Conservation (phyloP, 2,888 invertebrate species). For the Sabellastarte sp. region DNA sequence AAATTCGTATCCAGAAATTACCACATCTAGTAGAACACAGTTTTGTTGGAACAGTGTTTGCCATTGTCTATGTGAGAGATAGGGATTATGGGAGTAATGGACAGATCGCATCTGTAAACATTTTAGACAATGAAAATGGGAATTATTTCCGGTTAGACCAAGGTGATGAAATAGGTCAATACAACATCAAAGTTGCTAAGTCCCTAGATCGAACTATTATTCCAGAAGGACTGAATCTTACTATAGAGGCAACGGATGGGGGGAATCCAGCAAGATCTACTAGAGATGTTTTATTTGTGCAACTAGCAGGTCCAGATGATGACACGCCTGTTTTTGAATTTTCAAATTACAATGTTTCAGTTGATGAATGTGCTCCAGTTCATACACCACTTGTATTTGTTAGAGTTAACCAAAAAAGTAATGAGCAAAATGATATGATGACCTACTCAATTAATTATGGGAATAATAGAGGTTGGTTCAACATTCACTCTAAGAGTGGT, state of each 20-base stretch:
- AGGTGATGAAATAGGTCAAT: constrained; percentile 32
- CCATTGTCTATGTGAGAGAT: constrained; percentile 82
- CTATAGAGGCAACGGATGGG: constrained; percentile 79
- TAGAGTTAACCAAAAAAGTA: constrained; percentile 82
- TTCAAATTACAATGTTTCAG: constrained; percentile 81
- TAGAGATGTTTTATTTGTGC: constrained; percentile 70
- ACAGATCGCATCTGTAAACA: constrained; percentile 66
- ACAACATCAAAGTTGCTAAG: constrained; percentile 75
- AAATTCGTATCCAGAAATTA: constrained; percentile 73
- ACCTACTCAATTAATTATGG: constrained; percentile 76
- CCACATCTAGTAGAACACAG: constrained; percentile 79
- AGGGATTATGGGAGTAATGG: constrained; percentile 83
- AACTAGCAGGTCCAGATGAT: constrained; percentile 78
- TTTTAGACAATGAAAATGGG: constrained; percentile 86
- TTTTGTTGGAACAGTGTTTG: constrained; percentile 76
- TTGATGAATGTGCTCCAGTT: constrained; percentile 84
- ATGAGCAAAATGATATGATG: constrained; percentile 80
- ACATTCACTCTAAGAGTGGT: constrained; percentile 83
- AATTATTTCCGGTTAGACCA: constrained; percentile 73
- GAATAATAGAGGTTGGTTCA: constrained; percentile 85
- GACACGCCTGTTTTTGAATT: constrained; percentile 73
- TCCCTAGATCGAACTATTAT: constrained; percentile 76
- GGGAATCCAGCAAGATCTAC: constrained; percentile 63
- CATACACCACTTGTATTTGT: constrained; percentile 85
- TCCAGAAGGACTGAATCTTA: constrained; percentile 82